Evolutionary conservation across 2,888 invertebrate species (phyloP).

Genomic region (Drosophila differens): DNA sequence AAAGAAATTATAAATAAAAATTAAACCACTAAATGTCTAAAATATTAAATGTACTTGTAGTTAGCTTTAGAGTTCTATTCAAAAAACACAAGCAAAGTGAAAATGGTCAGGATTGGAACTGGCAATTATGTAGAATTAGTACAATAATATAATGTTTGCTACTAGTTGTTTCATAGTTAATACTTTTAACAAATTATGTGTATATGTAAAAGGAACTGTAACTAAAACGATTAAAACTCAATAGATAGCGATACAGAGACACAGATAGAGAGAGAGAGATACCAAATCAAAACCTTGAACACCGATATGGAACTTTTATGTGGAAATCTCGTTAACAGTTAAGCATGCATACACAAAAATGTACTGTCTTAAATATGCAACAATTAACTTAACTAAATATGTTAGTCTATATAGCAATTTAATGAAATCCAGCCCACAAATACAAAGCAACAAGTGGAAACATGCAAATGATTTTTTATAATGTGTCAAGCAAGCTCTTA

Average conservation of each 20-base stretch:
- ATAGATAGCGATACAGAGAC: conserved; percentile 4
- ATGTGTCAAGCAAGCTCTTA: conserved; percentile 53
- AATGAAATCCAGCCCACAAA: conserved; percentile 64
- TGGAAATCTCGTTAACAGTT: conserved; percentile 46
- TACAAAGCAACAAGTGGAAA: conserved; percentile 59
- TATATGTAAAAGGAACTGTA: conserved; percentile 35
- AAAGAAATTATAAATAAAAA: background rate
- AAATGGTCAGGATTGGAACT: conserved; percentile 46
- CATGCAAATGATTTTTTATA: conserved; percentile 50
- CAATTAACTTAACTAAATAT: conserved; percentile 56
- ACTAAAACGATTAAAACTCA: conserved; percentile 53
- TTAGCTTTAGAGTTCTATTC: conserved; percentile 61
- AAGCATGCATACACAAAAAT: conserved; percentile 42
- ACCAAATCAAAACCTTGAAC: conserved; percentile 61
- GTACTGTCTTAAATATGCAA: conserved; percentile 47
- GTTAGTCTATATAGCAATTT: conserved; percentile 34
- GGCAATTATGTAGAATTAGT: conserved; percentile 68
- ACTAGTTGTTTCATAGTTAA: conserved; percentile 74
- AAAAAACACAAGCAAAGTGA: conserved; percentile 7
- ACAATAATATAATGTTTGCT: conserved; percentile 66
- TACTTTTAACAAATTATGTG: conserved; percentile 52
- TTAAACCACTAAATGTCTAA: conserved; percentile 65
- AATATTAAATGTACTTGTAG: conserved; percentile 65
- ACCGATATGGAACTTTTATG: conserved; percentile 74
- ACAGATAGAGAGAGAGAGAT: conserved; percentile 6